Conservation (phyloP, 1,140 invertebrate genomes). For the Charaxes varanes region DNA sequence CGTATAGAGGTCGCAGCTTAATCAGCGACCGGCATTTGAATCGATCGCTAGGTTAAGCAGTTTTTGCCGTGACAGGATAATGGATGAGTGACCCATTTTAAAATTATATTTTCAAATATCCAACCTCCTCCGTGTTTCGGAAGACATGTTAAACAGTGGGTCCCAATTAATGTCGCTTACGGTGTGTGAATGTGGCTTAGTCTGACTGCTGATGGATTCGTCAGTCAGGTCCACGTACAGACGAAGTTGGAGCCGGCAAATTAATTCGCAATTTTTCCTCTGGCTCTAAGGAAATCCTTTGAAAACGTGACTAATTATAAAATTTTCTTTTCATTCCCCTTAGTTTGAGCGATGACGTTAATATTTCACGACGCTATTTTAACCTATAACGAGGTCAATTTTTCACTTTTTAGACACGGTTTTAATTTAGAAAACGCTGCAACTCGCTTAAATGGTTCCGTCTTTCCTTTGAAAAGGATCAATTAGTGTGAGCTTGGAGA, state of each 20-base stretch:
- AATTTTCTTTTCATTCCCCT: slow-evolving; percentile 16
- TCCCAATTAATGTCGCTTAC: no score
- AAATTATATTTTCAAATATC: no score
- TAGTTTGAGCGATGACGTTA: slow-evolving; percentile 9
- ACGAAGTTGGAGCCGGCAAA: background rate
- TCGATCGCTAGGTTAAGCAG: no score
- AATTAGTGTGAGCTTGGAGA: no score
- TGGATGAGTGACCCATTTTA: no score
- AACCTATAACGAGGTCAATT: slow-evolving; percentile 11
- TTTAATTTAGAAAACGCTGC: slow-evolving; percentile 13
- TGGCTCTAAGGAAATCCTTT: slow-evolving; percentile 1
- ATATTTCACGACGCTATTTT: slow-evolving; percentile 15
- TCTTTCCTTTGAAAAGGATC: slow-evolving; percentile 12
- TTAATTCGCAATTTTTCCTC: slow-evolving; percentile 2
- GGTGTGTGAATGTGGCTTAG: no score
- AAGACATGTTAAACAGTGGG: no score
- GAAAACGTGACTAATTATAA: slow-evolving; percentile 16
- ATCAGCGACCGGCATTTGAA: no score
- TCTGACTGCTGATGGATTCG: no score
- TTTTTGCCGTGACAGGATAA: no score
- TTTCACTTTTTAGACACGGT: slow-evolving; percentile 14
- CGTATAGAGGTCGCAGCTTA: no score
- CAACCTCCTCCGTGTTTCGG: no score
- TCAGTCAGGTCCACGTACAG: background rate
- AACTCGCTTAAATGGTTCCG: slow-evolving; percentile 12